Conservation (phyloP, 2,888 invertebrate genomes). For the Noctua pronuba region DNA sequence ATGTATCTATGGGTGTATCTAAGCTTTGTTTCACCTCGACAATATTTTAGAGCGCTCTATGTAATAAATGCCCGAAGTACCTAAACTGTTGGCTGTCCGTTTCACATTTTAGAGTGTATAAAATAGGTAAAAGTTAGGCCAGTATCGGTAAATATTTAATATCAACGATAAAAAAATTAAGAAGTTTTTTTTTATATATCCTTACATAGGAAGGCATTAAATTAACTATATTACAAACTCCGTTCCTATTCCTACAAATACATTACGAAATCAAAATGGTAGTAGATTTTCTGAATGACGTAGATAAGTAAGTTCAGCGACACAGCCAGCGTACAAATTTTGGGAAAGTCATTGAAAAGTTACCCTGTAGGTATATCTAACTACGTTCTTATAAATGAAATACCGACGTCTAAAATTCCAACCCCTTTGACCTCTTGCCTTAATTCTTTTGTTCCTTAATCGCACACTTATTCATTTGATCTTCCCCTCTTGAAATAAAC, state of each 20-base stretch:
- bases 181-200: not conserved
- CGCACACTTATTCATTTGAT: conserved; percentile 74
- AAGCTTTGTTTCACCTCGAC: conserved; percentile 45
- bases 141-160: not conserved
- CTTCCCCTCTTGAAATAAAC: conserved; percentile 58
- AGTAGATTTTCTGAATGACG: conserved; percentile 18
- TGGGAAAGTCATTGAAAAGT: conserved; percentile 44
- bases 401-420: conserved; percentile 51
- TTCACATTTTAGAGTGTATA: conserved; percentile 1
- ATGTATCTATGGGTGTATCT: conserved; percentile 11
- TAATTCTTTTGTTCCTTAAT: conserved; percentile 72
- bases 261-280: conserved; percentile 17
- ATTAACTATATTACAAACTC: not conserved
- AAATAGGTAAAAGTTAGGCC: conserved; percentile 1
- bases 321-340: conserved; percentile 32
- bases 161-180: not conserved
- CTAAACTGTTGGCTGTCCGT: conserved; percentile 14
- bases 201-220: not conserved
- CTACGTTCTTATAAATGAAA: conserved; percentile 38
- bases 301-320: conserved; percentile 18
- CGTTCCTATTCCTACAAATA: conserved; percentile 4
- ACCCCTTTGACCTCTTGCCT: conserved; percentile 68
- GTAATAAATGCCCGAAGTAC: conserved; percentile 25
- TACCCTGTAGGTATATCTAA: conserved; percentile 20
- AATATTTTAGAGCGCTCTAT: conserved; percentile 41